Conservation (phyloP, 2,113 vertebrate genomes). For the Coturnix japonica region DNA sequence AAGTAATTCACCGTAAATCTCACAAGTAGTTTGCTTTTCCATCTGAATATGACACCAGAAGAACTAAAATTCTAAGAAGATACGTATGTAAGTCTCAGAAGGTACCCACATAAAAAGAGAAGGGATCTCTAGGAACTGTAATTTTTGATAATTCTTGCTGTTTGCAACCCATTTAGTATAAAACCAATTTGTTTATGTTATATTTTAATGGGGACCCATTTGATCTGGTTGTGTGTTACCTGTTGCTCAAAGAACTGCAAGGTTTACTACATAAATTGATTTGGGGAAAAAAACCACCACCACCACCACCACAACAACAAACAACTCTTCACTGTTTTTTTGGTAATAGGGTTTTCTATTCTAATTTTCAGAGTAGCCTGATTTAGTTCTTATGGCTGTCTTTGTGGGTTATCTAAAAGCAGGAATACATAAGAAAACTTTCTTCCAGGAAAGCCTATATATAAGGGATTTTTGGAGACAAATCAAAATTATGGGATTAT, state of each 20-base stretch:
- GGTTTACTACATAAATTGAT: neutral
- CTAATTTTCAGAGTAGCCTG: neutral
- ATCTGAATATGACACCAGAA: neutral
- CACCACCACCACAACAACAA: neutral
- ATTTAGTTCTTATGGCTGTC: neutral
- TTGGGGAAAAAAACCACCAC: neutral
- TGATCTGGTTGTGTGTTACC: neutral
- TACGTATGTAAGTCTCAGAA: neutral
- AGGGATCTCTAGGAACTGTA: neutral
- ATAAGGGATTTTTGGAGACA: neutral
- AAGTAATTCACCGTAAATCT: conserved; percentile 43
- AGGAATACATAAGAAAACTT: neutral
- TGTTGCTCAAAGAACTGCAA: neutral
- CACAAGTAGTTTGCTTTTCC: conserved; percentile 13
- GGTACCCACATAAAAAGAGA: neutral
- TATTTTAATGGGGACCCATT: neutral
- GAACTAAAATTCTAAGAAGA: neutral
- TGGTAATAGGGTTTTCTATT: neutral
- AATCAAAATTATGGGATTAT: neutral
- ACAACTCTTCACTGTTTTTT: neutral
- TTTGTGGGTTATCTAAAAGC: neutral
- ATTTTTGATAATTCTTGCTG: neutral
- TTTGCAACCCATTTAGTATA: neutral
- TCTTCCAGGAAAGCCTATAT: neutral
- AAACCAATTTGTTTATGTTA: neutral